Percentiles rank a stretch among this genome's conserved stretches.
Evolutionary conservation across 2,888 invertebrate genomes (phyloP).

Genomic region (Apamea anceps): DNA sequence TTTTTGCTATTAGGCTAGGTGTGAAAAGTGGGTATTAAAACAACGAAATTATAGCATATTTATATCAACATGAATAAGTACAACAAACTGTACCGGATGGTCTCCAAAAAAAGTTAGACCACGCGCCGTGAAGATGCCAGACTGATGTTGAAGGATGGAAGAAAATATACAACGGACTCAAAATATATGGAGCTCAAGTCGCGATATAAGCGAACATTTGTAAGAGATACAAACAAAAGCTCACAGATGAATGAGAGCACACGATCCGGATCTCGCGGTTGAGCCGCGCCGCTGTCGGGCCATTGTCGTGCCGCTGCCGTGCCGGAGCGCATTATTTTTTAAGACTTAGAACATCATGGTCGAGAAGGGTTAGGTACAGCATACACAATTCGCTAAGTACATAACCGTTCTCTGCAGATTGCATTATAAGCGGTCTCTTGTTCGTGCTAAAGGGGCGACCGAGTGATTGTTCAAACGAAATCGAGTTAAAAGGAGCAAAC

Average conservation of each 20-base stretch:
- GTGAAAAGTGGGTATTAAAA: not conserved
- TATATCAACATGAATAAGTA: slow-evolving; percentile 4
- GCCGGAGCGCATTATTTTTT: slow-evolving; percentile 1
- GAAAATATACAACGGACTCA: slow-evolving; percentile 23
- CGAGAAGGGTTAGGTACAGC: not conserved
- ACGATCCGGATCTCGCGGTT: slow-evolving; percentile 25
- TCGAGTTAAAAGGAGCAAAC: slow-evolving; percentile 25
- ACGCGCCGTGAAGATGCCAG: slow-evolving; percentile 8
- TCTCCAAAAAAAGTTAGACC: slow-evolving; percentile 21
- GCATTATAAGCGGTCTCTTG: not conserved
- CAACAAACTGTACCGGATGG: not conserved
- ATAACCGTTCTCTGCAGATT: slow-evolving; percentile 1
- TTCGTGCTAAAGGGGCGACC: not conserved
- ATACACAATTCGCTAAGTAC: not conserved
- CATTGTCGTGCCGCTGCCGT: not conserved
- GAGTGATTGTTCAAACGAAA: slow-evolving; percentile 15
- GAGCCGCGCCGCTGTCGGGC: not conserved
- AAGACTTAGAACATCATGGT: not conserved
- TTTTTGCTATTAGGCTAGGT: not conserved
- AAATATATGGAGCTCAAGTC: slow-evolving; percentile 30
- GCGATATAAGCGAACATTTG: slow-evolving; percentile 45
- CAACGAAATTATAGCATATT: not conserved
- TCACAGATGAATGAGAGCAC: slow-evolving; percentile 34
- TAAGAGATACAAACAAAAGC: slow-evolving; percentile 48
- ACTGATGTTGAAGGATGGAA: slow-evolving; percentile 15